A percentile compares a stretch with the other conserved stretches of the same genome.
Evolutionary conservation across 2,113 vertebrate species (phyloP).

Genomic region (Strix uralensis): DNA sequence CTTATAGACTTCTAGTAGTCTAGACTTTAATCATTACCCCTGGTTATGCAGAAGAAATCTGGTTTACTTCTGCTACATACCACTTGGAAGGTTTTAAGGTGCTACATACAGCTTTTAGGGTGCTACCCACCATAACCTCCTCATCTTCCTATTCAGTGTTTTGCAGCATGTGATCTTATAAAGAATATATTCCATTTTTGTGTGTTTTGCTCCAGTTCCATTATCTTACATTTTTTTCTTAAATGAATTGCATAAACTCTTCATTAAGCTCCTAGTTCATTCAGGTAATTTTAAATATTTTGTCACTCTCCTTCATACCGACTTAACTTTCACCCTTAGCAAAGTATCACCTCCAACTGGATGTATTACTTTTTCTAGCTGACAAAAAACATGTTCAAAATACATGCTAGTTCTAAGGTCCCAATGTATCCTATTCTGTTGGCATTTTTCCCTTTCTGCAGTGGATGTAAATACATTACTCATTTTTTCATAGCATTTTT

Average conservation of each 20-base stretch:
- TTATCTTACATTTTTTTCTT: background rate
- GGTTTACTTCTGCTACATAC: background rate
- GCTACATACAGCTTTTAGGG: too few relatives aligned
- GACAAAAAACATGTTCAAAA: background rate
- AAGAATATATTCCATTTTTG: background rate
- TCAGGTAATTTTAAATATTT: background rate
- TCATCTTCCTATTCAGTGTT: background rate
- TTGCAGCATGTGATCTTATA: background rate
- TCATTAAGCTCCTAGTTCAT: background rate
- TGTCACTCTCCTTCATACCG: background rate
- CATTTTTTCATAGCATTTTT: background rate
- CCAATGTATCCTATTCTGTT: background rate
- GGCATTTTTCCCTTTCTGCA: background rate
- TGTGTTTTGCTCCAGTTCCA: background rate
- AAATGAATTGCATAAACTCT: background rate
- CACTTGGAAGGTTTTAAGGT: too few relatives aligned
- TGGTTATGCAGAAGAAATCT: background rate
- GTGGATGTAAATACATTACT: background rate
- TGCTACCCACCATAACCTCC: background rate
- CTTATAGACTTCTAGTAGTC: background rate
- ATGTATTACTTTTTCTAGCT: background rate
- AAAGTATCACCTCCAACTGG: background rate
- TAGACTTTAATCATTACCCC: background rate
- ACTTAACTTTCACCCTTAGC: background rate
- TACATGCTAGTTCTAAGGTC: fast-evolving